A percentile compares a stretch with the other conserved stretches of the same genome.
phyloP scores from a whole-genome alignment of 1,140 invertebrate genomes.

The Bemisia tabaci region DNA sequence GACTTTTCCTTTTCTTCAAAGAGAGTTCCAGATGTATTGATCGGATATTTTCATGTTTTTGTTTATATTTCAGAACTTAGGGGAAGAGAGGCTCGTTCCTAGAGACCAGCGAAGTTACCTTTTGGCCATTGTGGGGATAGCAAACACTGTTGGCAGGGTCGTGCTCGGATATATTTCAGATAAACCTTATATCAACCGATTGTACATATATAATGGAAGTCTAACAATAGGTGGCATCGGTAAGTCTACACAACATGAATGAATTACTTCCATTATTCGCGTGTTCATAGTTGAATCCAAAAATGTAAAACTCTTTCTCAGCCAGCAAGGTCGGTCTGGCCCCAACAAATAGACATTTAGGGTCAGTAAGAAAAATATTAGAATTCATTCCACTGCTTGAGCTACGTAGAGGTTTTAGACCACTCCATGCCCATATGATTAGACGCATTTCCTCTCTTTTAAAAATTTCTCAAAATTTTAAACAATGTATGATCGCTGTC shows the following conservation, averaged over 20 bases:
- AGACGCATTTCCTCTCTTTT: too few relatives aligned
- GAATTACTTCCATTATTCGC: slow-evolving; percentile 2
- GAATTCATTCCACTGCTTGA: neutral
- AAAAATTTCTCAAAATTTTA: too few relatives aligned
- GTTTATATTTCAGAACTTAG: slow-evolving; percentile 40
- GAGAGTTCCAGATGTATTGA: too few relatives aligned
- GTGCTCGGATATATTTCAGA: slow-evolving; percentile 72
- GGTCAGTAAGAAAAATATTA: too few relatives aligned
- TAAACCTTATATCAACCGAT: slow-evolving; percentile 72
- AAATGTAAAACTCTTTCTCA: too few relatives aligned
- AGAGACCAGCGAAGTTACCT: slow-evolving; percentile 46
- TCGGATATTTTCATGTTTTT: too few relatives aligned
- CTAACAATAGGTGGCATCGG: slow-evolving; percentile 69
- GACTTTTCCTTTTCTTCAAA: too few relatives aligned
- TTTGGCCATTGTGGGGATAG: slow-evolving; percentile 65
- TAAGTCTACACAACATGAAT: slow-evolving; percentile 37
- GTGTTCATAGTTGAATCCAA: too few relatives aligned
- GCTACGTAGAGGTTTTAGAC: slow-evolving; percentile 26
- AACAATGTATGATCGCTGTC: too few relatives aligned
- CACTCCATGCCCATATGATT: too few relatives aligned
- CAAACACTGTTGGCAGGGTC: slow-evolving; percentile 77
- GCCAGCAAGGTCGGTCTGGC: too few relatives aligned
- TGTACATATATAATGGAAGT: slow-evolving; percentile 76
- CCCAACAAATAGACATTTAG: too few relatives aligned
- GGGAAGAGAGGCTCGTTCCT: slow-evolving; percentile 40